Evolutionary conservation across 2,113 vertebrate species (phyloP), one percentile per base, ranked within the genome.

Genomic region (Saccopteryx bilineata): DNA sequence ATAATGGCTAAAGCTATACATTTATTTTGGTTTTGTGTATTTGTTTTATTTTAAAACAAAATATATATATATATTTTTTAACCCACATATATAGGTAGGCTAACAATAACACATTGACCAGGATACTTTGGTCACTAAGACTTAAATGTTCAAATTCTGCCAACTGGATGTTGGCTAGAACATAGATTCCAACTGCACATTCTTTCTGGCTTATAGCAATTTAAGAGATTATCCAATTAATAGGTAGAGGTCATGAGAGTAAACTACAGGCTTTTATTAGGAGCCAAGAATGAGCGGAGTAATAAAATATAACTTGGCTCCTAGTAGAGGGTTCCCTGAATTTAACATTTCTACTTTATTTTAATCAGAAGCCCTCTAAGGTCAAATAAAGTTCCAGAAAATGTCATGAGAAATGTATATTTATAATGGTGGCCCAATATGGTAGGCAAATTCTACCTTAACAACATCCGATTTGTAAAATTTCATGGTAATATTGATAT

Each of bases 261-360:
- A 84, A 96, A 71, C 71, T 28, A n/a, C 4, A 60, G 13, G 56
- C 13, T 94, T 91, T 93, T 78, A 72, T 93, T 71, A 87, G 95
- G 46, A 90, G 76, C 54, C 65, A 92, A 84, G 90, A 84, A 89
- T 60, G 84, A 94, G 54, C 54, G 85, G 50, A 95, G 68, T 76
- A 92, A 96, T 87, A 96, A 93, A 92, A 69, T 74, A 84, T 8
- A 66, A 81, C 71, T 91, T 80, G 82, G 80, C 31, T 48, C 66
- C 63, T 91, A 74, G n/a, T n/a, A 78, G 28, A 88, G 52, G 65
- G n/a, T 75, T 90, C 28, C 60, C 14, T 93, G 78, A 21, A 21
- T 89, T 96, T 96, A 88, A 90, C 90, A 92, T 96, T 95, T 95
- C 68, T 78, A 83, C 26, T 91, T 86, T 83, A 84, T 96, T 95